Conservation (phyloP, 2,113 vertebrate species). For the Amblyopsis rosae region DNA sequence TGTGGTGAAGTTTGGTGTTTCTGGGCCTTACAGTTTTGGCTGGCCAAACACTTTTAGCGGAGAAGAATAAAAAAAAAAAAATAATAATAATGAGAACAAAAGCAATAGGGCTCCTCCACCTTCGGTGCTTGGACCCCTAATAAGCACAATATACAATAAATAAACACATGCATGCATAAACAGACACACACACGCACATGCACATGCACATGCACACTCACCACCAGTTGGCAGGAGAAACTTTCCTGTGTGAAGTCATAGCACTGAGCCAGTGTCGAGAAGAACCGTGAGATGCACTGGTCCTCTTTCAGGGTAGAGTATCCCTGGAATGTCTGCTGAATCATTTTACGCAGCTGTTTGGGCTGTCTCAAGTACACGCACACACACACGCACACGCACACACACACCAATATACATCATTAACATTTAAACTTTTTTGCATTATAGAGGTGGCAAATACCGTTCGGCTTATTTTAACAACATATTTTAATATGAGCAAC, state of each 20-base stretch:
- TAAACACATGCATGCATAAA: not conserved
- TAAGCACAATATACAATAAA: not conserved
- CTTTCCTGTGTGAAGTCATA: conserved; percentile 64
- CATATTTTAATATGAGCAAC: too few relatives aligned
- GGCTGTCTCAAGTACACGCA: conserved; percentile 31
- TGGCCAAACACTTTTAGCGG: too few relatives aligned
- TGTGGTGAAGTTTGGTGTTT: too few relatives aligned
- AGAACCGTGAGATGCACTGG: conserved; percentile 63
- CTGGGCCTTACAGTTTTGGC: too few relatives aligned
- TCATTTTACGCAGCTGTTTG: conserved; percentile 64
- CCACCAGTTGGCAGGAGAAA: conserved; percentile 63
- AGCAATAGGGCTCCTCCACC: too few relatives aligned
- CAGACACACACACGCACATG: conserved; percentile 7
- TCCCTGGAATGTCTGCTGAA: conserved; percentile 71
- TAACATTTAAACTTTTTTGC: too few relatives aligned
- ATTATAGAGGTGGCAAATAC: too few relatives aligned
- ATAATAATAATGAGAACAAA: too few relatives aligned
- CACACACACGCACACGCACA: not conserved
- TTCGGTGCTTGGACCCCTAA: too few relatives aligned
- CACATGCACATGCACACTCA: conserved; percentile 34
- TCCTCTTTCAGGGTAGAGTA: conserved; percentile 67
- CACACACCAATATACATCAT: conserved; percentile 5
- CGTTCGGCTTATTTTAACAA: too few relatives aligned
- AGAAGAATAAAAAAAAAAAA: too few relatives aligned
- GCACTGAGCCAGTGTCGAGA: conserved; percentile 64